These are phyloP conservation scores for Hydractinia symbiolongicarpus DNA, from an alignment of 30 jellyfish, hydroid and myxozoan species.

Conservation along the genomic window DNA sequence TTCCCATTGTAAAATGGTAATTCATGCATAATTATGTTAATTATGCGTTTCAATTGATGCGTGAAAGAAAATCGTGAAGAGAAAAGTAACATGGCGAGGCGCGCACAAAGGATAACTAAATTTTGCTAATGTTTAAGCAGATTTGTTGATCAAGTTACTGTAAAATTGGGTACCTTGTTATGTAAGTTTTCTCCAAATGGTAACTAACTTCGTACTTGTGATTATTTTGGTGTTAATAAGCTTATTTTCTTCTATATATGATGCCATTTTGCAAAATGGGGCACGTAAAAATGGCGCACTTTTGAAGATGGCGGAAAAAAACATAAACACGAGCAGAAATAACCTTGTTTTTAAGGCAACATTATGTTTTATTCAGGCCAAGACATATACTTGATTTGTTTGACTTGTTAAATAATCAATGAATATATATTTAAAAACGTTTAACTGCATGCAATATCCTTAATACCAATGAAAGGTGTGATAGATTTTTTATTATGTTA, in stretches of 20 bases:
- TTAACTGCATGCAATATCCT: too few relatives aligned
- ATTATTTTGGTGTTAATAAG: background rate
- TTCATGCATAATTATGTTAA: conserved; percentile 21
- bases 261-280: conserved; percentile 49
- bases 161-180: background rate
- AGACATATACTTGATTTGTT: background rate
- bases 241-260: conserved; percentile 15
- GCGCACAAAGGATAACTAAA: conserved; percentile 4
- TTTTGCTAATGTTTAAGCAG: background rate
- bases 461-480: too few relatives aligned
- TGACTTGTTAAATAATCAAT: too few relatives aligned
- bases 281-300: conserved; percentile 42
- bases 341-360: background rate
- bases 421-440: too few relatives aligned
- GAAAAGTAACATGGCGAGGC: conserved; percentile 11
- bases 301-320: conserved; percentile 37
- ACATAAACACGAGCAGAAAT: conserved; percentile 12
- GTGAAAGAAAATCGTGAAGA: conserved; percentile 25
- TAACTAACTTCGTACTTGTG: background rate
- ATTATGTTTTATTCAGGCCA: background rate
- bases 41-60: conserved; percentile 24
- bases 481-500: too few relatives aligned
- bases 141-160: background rate
- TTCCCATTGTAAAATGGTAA: background rate
- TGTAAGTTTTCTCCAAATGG: too few relatives aligned